Percentiles rank a stretch among this genome's conserved stretches.
These are phyloP conservation scores for Carassius auratus DNA, from an alignment of 2,113 vertebrate species.

Conservation along the genomic window DNA sequence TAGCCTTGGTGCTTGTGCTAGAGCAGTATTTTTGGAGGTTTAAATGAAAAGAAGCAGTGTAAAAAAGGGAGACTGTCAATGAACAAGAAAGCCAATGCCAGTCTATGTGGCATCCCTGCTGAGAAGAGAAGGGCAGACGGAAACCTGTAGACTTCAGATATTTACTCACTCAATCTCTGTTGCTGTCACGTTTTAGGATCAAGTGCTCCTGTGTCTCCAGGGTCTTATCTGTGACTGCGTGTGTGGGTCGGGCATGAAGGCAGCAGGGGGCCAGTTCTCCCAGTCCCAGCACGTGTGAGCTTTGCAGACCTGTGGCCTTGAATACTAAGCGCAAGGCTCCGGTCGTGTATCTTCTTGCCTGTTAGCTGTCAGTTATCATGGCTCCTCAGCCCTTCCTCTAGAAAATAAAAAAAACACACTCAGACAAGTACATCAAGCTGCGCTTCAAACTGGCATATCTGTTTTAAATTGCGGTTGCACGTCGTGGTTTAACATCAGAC, in stretches of 20 bases:
- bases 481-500: background rate
- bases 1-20: conserved; percentile 14
- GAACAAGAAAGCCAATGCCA: conserved; percentile 19
- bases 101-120: conserved; percentile 18
- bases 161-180: background rate
- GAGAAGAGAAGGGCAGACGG: conserved; percentile 43
- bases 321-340: conserved; percentile 36
- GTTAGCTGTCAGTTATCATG: conserved; percentile 31
- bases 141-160: conserved; percentile 22
- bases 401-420: background rate
- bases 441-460: background rate
- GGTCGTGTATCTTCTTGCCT: conserved; percentile 28
- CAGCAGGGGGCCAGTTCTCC: conserved; percentile 2
- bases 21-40: background rate
- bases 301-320: conserved; percentile 24
- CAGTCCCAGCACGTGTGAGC: background rate
- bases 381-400: conserved; percentile 19
- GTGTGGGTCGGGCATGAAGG: conserved; percentile 19
- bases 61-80: conserved; percentile 5
- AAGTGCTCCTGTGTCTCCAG: conserved; percentile 28
- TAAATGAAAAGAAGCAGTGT: conserved; percentile 6
- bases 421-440: background rate
- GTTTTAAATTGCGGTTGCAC: background rate
- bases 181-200: background rate
- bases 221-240: conserved; percentile 35